Percentiles rank a stretch among this genome's conserved stretches.
Evolutionary conservation across 2,888 invertebrate species (phyloP).

Genomic region (Molanna angustata): DNA sequence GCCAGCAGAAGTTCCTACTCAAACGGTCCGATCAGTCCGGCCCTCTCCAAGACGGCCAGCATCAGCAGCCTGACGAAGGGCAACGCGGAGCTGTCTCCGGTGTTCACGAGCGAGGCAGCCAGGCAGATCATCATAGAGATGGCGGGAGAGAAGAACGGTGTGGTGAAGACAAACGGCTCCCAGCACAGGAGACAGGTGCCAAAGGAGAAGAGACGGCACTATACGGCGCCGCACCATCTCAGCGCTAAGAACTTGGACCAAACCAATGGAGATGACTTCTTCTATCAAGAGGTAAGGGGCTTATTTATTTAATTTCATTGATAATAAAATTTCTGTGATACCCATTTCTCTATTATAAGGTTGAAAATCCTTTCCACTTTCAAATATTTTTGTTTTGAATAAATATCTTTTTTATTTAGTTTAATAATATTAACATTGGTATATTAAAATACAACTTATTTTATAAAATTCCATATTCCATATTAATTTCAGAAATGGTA

Average conservation of each 20-base stretch:
- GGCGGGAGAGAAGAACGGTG: constrained; percentile 51
- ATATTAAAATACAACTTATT: background rate
- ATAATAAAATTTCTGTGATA: too few species aligned
- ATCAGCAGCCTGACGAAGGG: constrained; percentile 49
- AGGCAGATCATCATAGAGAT: constrained; percentile 83
- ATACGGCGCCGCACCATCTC: constrained; percentile 81
- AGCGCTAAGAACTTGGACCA: constrained; percentile 61
- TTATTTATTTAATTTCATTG: background rate
- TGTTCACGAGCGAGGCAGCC: constrained; percentile 85
- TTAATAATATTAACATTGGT: too few species aligned
- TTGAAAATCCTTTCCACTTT: too few species aligned
- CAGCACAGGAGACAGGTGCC: constrained; percentile 69
- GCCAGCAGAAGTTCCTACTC: constrained; percentile 44
- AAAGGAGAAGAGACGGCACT: constrained; percentile 79
- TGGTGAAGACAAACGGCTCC: constrained; percentile 54
- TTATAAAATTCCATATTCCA: too few species aligned
- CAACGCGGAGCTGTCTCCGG: constrained; percentile 66
- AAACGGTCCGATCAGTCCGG: constrained; percentile 42
- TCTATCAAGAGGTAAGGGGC: constrained; percentile 47
- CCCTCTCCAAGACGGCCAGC: constrained; percentile 49
- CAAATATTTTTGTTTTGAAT: too few species aligned
- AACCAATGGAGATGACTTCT: constrained; percentile 47
- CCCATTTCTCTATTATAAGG: too few species aligned
- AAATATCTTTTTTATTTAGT: too few species aligned
- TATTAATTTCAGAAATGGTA: constrained; percentile 45